phyloP scores from a whole-genome alignment of 2,888 invertebrate species.

The Hoplodrina ambigua region DNA sequence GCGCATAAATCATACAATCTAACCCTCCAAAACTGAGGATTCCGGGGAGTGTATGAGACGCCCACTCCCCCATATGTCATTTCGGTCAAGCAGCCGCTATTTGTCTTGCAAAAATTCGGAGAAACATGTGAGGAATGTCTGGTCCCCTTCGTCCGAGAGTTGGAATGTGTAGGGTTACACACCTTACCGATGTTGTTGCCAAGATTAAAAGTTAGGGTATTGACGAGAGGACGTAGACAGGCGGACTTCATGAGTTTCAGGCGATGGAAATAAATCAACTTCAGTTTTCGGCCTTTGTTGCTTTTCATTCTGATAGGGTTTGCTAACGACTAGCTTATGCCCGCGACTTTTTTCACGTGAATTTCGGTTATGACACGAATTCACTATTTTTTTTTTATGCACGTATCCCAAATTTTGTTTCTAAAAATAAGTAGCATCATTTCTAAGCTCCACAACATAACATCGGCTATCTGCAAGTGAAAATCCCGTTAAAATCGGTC shows the following conservation, averaged over 20 bases:
- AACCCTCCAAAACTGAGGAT: conserved; percentile 73
- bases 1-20: conserved; percentile 75
- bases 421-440: too few species aligned
- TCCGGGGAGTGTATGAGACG: conserved; percentile 81
- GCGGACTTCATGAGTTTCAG: conserved; percentile 38
- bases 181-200: conserved; percentile 59
- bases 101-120: conserved; percentile 89
- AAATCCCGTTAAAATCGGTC: too few species aligned
- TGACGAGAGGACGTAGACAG: conserved; percentile 44
- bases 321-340: background rate
- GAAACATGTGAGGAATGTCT: conserved; percentile 83
- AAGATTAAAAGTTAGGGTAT: conserved; percentile 64
- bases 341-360: too few species aligned
- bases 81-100: conserved; percentile 85
- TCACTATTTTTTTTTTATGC: too few species aligned
- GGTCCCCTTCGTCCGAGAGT: conserved; percentile 69
- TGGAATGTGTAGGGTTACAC: conserved; percentile 73
- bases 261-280: background rate
- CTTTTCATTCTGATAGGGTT: background rate
- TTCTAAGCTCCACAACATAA: too few species aligned
- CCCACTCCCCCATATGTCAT: conserved; percentile 85
- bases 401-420: too few species aligned
- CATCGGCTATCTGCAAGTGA: too few species aligned
- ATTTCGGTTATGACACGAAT: too few species aligned
- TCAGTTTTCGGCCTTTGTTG: background rate